phyloP scores from a whole-genome alignment of 2,113 vertebrate species.

The Alethe castanea region DNA sequence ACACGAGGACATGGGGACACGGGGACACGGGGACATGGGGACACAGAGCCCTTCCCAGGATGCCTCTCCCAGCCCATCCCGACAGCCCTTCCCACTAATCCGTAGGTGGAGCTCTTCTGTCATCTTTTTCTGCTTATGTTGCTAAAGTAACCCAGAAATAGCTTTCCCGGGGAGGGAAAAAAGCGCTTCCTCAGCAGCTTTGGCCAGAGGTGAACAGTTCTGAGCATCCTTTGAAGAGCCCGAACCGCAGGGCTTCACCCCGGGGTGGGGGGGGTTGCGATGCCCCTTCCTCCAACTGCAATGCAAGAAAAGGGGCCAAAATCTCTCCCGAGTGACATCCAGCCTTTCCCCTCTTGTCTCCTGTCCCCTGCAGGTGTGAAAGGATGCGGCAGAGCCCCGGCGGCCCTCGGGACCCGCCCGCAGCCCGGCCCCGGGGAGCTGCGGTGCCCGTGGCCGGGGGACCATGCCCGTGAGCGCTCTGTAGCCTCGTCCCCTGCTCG shows the following conservation, averaged over 20 bases:
- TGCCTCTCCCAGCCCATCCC: neutral
- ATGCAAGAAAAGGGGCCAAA: neutral
- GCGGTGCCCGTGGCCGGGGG: slow-evolving; percentile 20
- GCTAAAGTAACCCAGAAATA: slow-evolving; percentile 56
- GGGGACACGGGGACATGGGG: neutral
- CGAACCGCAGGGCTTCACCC: neutral
- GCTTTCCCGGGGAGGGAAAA: neutral
- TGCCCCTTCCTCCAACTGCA: rapidly evolving
- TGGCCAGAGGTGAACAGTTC: neutral
- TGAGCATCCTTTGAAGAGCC: slow-evolving; percentile 4
- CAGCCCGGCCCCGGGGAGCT: neutral
- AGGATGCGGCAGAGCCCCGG: slow-evolving; percentile 36
- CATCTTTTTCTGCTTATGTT: slow-evolving; percentile 53
- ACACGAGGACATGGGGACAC: neutral
- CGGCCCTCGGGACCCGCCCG: neutral
- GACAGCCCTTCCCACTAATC: slow-evolving; percentile 47
- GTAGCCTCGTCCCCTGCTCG: slow-evolving; percentile 31
- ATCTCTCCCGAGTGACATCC: too few species aligned
- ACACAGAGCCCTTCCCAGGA: neutral
- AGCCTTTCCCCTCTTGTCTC: neutral
- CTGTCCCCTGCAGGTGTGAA: slow-evolving; percentile 37
- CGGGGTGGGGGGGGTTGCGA: rapidly evolving
- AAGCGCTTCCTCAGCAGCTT: slow-evolving; percentile 46
- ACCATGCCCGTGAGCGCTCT: slow-evolving; percentile 74
- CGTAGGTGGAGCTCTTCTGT: slow-evolving; percentile 62